phyloP scores from a whole-genome alignment of 2,888 invertebrate species.

The Schizotus pectinicornis region DNA sequence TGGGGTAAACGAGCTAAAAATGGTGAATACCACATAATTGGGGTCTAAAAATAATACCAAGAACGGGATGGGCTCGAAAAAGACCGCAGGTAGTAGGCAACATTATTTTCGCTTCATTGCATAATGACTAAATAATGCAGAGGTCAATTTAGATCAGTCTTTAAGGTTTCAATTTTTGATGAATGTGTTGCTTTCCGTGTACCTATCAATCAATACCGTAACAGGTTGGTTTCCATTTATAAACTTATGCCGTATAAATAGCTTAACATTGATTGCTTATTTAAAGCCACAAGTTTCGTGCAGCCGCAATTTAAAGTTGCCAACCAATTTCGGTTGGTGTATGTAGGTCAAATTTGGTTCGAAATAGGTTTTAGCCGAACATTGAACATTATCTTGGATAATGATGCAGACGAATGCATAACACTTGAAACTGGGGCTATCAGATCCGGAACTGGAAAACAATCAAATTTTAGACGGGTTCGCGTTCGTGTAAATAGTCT shows the following conservation, averaged over 20 bases:
- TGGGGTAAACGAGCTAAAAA: too few species aligned
- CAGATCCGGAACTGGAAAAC: conserved; percentile 6
- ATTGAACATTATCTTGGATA: conserved; percentile 8
- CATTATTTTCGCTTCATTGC: too few species aligned
- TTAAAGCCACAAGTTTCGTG: conserved; percentile 21
- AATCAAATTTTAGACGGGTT: conserved; percentile 3
- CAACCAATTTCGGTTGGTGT: not conserved
- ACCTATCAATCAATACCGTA: conserved; percentile 19
- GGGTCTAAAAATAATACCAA: too few species aligned
- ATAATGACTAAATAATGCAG: too few species aligned
- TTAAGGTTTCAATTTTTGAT: too few species aligned
- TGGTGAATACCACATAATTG: too few species aligned
- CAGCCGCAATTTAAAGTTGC: conserved; percentile 9
- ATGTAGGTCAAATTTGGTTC: too few species aligned
- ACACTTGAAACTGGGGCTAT: not conserved
- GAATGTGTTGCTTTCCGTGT: not conserved
- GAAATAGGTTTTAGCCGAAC: conserved; percentile 1
- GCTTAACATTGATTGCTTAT: conserved; percentile 21
- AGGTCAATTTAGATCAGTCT: too few species aligned
- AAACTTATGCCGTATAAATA: conserved; percentile 21
- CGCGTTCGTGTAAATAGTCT: too few species aligned
- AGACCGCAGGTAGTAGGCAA: too few species aligned
- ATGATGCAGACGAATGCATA: not conserved
- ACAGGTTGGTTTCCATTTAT: conserved; percentile 26
- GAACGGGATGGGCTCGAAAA: too few species aligned